Evolutionary conservation across 53 echinoderm and acorn worm species (phyloP).

Genomic region (Arbacia lixula): DNA sequence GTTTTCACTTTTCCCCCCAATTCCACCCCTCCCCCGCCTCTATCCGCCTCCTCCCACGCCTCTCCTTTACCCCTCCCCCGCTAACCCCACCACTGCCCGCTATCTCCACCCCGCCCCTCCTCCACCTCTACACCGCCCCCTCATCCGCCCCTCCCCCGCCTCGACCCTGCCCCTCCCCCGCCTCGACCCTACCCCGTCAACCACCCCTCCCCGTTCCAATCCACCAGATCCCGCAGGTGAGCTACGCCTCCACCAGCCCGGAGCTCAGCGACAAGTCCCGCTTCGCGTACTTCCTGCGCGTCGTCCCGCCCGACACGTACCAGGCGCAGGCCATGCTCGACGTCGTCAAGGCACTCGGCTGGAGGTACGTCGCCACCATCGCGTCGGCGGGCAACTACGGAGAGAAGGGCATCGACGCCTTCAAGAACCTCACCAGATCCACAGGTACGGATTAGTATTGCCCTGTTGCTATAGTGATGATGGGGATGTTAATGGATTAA

Average conservation of each 20-base stretch:
- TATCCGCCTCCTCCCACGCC: too few relatives aligned
- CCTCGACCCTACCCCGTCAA: too few relatives aligned
- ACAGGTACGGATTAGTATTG: conserved; percentile 81
- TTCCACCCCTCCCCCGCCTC: too few relatives aligned
- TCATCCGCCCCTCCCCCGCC: too few relatives aligned
- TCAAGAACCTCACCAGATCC: conserved; percentile 83
- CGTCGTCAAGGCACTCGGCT: conserved; percentile 81
- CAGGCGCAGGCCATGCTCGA: conserved; percentile 98
- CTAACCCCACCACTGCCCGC: too few relatives aligned
- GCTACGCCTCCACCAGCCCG: conserved; percentile 97
- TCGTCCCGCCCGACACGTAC: conserved; percentile 96
- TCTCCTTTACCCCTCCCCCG: too few relatives aligned
- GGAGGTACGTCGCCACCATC: conserved; percentile 90
- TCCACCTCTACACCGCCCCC: too few relatives aligned
- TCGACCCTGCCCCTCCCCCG: too few relatives aligned
- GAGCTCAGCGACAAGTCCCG: conserved; percentile 98
- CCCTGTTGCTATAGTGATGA: neutral
- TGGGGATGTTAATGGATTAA: too few relatives aligned
- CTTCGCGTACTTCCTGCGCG: conserved; percentile 92
- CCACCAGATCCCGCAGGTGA: conserved; percentile 99
- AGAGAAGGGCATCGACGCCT: conserved; percentile 94
- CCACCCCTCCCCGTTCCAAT: too few relatives aligned
- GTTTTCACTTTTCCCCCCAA: too few relatives aligned
- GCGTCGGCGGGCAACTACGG: conserved; percentile 96
- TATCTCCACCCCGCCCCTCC: too few relatives aligned